These are phyloP conservation scores for Formicarius rufipectus DNA, from an alignment of 2,113 vertebrate species.

Conservation along the genomic window DNA sequence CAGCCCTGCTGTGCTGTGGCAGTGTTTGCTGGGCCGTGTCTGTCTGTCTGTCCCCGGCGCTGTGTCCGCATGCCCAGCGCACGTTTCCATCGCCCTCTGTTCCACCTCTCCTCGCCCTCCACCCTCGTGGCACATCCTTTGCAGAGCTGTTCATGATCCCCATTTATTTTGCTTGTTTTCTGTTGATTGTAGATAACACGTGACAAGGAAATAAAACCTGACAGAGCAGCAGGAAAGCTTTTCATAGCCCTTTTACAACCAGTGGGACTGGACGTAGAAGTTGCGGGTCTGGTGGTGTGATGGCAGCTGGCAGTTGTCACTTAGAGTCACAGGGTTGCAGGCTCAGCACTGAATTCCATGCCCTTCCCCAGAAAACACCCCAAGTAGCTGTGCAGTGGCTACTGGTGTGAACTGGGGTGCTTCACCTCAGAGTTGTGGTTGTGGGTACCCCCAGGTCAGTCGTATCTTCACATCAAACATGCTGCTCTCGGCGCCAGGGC, in stretches of 20 bases:
- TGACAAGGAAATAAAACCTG: constrained; percentile 72
- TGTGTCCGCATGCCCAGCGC: constrained; percentile 77
- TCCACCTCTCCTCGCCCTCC: constrained; percentile 67
- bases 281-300: not conserved
- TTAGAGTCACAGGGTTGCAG: not conserved
- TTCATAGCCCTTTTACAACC: constrained; percentile 8
- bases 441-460: not conserved
- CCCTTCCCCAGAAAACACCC: not conserved
- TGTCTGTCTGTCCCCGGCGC: constrained; percentile 66
- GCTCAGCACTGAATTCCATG: not conserved
- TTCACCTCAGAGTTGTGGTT: not conserved
- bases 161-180: constrained; percentile 75
- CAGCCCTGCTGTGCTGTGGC: constrained; percentile 62
- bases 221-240: constrained; percentile 59
- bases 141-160: constrained; percentile 68
- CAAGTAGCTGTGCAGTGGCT: not conserved
- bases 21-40: constrained; percentile 67
- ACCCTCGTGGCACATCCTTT: constrained; percentile 70
- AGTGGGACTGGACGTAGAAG: not conserved
- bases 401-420: not conserved
- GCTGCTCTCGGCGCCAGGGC: not conserved
- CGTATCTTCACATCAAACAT: not conserved
- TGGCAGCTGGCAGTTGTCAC: not conserved
- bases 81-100: constrained; percentile 78
- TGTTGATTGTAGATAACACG: constrained; percentile 69